Evolutionary conservation across 2,888 invertebrate genomes (phyloP).

Genomic region (Drosophila austrosaltans): DNA sequence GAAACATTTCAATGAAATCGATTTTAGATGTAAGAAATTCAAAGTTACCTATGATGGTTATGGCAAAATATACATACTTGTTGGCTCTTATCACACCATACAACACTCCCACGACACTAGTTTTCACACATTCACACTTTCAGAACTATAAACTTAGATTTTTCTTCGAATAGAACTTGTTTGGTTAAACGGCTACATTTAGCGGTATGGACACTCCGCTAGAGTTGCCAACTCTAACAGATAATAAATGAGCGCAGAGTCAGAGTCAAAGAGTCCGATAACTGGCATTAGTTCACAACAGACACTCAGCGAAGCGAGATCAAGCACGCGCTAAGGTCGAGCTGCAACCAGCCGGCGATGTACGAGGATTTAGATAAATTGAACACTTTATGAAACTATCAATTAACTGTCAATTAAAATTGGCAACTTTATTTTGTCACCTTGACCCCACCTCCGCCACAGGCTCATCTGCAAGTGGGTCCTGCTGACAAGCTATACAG

Average conservation of each 20-base stretch:
- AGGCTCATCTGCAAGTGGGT: background rate
- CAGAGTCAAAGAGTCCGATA: conserved; percentile 39
- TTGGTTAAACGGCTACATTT: conserved; percentile 1
- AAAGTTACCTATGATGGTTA: no score
- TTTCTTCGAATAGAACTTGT: no score
- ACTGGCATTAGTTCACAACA: conserved; percentile 68
- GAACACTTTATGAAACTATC: conserved; percentile 1
- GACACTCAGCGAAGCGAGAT: conserved; percentile 68
- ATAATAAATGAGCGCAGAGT: conserved; percentile 37
- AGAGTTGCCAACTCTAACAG: conserved; percentile 19
- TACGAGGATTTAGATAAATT: conserved; percentile 7
- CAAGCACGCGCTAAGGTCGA: conserved; percentile 32
- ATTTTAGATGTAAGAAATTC: no score
- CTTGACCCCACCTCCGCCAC: conserved; percentile 5
- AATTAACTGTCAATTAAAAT: background rate
- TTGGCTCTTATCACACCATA: no score
- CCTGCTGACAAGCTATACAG: background rate
- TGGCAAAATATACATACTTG: no score
- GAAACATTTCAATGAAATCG: no score
- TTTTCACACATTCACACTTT: no score
- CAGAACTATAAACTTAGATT: no score
- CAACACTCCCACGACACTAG: no score
- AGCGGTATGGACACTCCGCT: conserved; percentile 23
- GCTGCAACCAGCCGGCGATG: conserved; percentile 16
- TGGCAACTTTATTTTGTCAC: background rate